phyloP scores from a whole-genome alignment of 1,140 invertebrate species.

The Archegozetes longisetosus region DNA sequence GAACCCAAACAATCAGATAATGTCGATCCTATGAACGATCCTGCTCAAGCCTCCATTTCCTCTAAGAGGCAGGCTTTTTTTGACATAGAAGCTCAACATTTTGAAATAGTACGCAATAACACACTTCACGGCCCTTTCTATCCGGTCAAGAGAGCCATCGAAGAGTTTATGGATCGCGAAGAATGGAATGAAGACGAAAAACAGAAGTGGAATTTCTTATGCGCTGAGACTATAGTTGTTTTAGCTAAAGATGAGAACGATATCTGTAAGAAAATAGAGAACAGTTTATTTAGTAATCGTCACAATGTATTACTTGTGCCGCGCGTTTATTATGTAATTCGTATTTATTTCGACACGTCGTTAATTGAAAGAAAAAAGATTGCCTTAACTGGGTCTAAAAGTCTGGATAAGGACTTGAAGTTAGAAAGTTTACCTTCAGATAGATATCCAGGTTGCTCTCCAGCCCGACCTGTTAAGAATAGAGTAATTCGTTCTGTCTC shows the following conservation, averaged over 20 bases:
- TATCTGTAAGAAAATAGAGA: too few relatives aligned
- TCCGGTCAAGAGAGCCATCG: neutral
- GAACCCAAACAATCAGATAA: neutral
- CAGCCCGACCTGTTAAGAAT: too few relatives aligned
- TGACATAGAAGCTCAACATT: neutral
- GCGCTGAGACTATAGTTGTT: neutral
- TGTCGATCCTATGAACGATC: neutral
- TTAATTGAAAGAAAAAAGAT: too few relatives aligned
- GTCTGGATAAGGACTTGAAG: too few relatives aligned
- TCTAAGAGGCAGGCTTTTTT: neutral
- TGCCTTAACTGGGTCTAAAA: too few relatives aligned
- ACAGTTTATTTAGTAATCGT: too few relatives aligned
- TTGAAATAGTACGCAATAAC: neutral
- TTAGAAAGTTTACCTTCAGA: too few relatives aligned
- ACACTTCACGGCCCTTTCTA: neutral
- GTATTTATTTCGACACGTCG: too few relatives aligned
- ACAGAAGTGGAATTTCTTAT: neutral
- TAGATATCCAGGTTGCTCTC: too few relatives aligned
- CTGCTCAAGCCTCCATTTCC: neutral
- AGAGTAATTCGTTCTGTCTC: too few relatives aligned
- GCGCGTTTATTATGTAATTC: too few relatives aligned
- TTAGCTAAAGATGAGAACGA: neutral
- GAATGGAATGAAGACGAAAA: neutral
- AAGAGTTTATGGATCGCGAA: neutral
- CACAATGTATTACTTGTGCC: too few relatives aligned